Conservation (phyloP, 1,140 invertebrate species). For the Drosophila subobscura region DNA sequence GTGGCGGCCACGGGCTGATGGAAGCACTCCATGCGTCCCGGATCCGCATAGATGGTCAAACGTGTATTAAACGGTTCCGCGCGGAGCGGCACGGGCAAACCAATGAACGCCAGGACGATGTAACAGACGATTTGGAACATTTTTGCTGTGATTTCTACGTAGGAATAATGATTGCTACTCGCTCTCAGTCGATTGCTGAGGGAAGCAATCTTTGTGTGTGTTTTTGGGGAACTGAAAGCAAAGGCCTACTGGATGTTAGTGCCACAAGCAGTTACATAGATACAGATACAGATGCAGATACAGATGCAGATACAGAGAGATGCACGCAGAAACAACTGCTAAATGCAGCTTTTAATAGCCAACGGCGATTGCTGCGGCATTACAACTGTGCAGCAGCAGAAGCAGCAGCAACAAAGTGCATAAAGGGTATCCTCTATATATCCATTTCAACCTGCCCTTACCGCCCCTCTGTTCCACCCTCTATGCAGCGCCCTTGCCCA, state of each 20-base stretch:
- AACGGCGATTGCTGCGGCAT: constrained; percentile 32
- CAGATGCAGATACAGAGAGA: not conserved
- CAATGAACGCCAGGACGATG: not conserved
- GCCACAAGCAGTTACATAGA: not conserved
- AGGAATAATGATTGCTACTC: not conserved
- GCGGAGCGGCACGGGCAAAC: not conserved
- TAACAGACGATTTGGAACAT: constrained; percentile 50
- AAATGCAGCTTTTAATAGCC: constrained; percentile 63
- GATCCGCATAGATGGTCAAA: constrained; percentile 87
- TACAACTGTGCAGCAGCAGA: not conserved
- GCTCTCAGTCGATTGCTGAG: not conserved
- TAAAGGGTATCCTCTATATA: constrained; percentile 15
- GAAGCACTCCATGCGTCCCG: constrained; percentile 88
- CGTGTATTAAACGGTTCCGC: constrained; percentile 84
- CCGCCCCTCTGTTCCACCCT: not conserved
- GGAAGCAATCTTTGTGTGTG: not conserved
- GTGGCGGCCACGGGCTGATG: constrained; percentile 86
- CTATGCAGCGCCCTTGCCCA: not conserved
- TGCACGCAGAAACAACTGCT: constrained; percentile 23
- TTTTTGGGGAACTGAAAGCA: not conserved
- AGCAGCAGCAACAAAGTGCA: constrained; percentile 40
- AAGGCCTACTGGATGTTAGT: constrained; percentile 1
- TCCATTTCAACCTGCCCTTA: not conserved
- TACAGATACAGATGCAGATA: not conserved
- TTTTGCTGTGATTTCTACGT: constrained; percentile 22